Evolutionary conservation across 2,888 invertebrate genomes (phyloP).

Genomic region (Hemicrepidius hirtus): DNA sequence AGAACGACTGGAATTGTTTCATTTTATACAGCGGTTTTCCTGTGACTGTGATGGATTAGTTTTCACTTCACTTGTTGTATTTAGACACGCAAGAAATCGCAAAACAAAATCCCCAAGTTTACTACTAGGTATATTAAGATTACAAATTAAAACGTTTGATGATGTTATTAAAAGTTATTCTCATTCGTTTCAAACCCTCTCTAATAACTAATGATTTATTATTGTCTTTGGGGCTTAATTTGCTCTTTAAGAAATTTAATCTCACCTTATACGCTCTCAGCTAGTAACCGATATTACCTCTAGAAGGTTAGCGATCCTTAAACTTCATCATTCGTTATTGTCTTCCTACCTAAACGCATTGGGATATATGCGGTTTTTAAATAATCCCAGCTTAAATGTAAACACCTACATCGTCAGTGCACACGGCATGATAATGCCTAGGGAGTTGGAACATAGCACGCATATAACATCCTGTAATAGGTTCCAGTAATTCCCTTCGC

Average conservation of each 20-base stretch:
- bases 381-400: conserved; percentile 42
- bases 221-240: conserved; percentile 52
- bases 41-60: conserved; percentile 68
- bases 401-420: conserved; percentile 37
- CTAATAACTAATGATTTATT: conserved; percentile 52
- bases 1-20: conserved; percentile 64
- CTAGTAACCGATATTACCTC: conserved; percentile 19
- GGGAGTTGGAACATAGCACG: conserved; percentile 35
- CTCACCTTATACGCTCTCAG: conserved; percentile 20
- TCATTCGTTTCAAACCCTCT: conserved; percentile 46
- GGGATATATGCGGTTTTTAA: conserved; percentile 26
- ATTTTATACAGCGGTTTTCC: conserved; percentile 66
- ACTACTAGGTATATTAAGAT: conserved; percentile 48
- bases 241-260: conserved; percentile 46
- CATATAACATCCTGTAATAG: conserved; percentile 41
- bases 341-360: background rate
- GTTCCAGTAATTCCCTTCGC: conserved; percentile 40
- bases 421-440: conserved; percentile 38
- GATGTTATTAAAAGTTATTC: conserved; percentile 54
- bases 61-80: conserved; percentile 63
- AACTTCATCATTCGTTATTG: conserved; percentile 7
- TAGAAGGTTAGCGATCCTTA: background rate
- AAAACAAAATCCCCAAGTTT: conserved; percentile 54
- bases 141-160: conserved; percentile 56
- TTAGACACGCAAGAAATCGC: conserved; percentile 62